Evolutionary conservation across 2,888 invertebrate genomes (phyloP), one percentile per base, ranked within the genome.

Genomic region (Schizotus pectinicornis): DNA sequence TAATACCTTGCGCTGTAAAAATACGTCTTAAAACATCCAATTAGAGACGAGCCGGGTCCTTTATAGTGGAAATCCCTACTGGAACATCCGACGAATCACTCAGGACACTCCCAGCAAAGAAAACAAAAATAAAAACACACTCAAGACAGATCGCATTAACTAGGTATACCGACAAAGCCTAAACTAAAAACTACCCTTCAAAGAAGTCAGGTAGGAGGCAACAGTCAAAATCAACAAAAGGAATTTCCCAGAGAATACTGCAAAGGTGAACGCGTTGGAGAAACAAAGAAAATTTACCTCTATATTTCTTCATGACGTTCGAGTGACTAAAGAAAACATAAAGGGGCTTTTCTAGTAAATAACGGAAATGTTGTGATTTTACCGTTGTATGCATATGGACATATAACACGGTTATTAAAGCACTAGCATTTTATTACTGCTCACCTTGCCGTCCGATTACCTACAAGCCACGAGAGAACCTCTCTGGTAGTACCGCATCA

Each of bases 191-290:
- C 46, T 57, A 54, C 57, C 56, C 56, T 55, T 45, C 46, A 48
- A 48, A 52, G 49, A 56, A 58, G 56, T 50, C 60, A 56, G 56
- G 57, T 61, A 61, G 37, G 37, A 49, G 42, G 59, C 36, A 56
- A 53, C 46, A 56, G 56, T 61, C 51, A 65, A 63, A 65, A 65
- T 59, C 57, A 63, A 65, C 56, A 58, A 57, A 59, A 51, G 56
- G 54, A 56, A 54, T 47, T 53, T 50, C 45, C 51, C 43, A 53
- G 43, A 48, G 45, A 22, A 7, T 37, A 38, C 9, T 3, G 12
- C 8, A 7, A 51, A 53, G 45, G 53, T 53, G 38, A 39, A n/a
- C 7, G n/a, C 22, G 8, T 39, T 12, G 7, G 39, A 39, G 39
- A 39, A 38, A 35, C 9, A 35, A 9, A 35, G 35, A 6, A 35